Evolutionary conservation across 2,888 invertebrate genomes (phyloP).

Genomic region (Drosophila recens): DNA sequence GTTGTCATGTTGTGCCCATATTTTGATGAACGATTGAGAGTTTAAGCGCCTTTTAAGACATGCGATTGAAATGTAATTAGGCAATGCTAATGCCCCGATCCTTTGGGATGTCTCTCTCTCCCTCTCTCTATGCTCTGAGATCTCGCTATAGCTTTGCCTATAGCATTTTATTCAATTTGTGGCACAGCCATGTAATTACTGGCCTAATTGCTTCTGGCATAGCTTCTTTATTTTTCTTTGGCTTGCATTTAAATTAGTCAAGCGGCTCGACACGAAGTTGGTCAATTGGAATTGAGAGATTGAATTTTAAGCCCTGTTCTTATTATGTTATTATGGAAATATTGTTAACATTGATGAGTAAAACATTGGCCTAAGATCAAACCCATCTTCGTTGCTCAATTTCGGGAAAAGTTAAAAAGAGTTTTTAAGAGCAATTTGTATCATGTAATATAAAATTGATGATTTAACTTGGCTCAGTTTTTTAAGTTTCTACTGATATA

Average conservation of each 20-base stretch:
- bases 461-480: too few relatives aligned
- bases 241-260: constrained; percentile 26
- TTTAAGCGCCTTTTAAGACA: constrained; percentile 72
- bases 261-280: constrained; percentile 13
- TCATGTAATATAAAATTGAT: not conserved
- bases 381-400: too few relatives aligned
- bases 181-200: constrained; percentile 51
- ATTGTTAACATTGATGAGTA: constrained; percentile 7
- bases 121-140: constrained; percentile 6
- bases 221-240: constrained; percentile 20
- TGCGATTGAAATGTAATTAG: constrained; percentile 82
- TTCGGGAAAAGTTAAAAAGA: not conserved
- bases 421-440: not conserved
- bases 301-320: constrained; percentile 46
- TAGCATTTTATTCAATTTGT: constrained; percentile 50
- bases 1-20: constrained; percentile 22
- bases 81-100: constrained; percentile 70
- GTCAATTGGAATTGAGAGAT: constrained; percentile 44
- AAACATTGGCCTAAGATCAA: constrained; percentile 12
- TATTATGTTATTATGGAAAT: constrained; percentile 39
- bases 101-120: constrained; percentile 13
- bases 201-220: constrained; percentile 52
- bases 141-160: constrained; percentile 15
- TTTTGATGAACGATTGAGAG: constrained; percentile 61
- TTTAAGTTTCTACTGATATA: too few relatives aligned